Evolutionary conservation across 2,888 invertebrate genomes (phyloP), one percentile per base, ranked within the genome.

Genomic region (Andrena chrysosceles): DNA sequence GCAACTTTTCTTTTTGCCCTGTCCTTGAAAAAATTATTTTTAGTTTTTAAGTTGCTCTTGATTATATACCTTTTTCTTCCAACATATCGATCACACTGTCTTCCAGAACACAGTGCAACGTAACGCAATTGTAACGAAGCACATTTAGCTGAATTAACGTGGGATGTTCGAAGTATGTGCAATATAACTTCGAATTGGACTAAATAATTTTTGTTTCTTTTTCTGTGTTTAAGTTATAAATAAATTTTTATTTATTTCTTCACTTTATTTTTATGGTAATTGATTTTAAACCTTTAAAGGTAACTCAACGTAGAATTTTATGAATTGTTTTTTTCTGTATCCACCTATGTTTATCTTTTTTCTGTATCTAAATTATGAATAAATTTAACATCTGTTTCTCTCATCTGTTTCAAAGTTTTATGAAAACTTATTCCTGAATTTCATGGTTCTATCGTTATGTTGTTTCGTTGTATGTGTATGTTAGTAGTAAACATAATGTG

Each of bases 301-400:
- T 59, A 66, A 31, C 20, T 48, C 42, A 52, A n/a, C 20, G 2
- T 67, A 73, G 16, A 31, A 67, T 13, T 48, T 48, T 13, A 52
- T 31, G 35, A 20, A 29, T 63, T 71, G 8, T 75, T 88, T 86
- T 85, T 87, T 76, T 86, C 86, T 89, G 76, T 87, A 89, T 85
- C 72, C 85, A 42, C 87, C 80, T 88, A 84, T 75, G 81, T 85
- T 84, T 85, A 89, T 81, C 80, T 84, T 73, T 69, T 81, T 81
- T 85, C 78, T 79, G 71, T 76, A 76, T 77, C n/a, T 48, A 48
- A 29, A 20, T 73, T 52, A 60, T 26, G n/a, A 81, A 81, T 68
- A 73, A 81, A 78, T 68, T 78, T 56, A 49, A 72, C 8, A 16
- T 72, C 48, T 67, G 23, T 62, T 78, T 71, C 62, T 60, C 31